Evolutionary conservation across 2,113 vertebrate genomes (phyloP).

Genomic region (Heterocephalus glaber): DNA sequence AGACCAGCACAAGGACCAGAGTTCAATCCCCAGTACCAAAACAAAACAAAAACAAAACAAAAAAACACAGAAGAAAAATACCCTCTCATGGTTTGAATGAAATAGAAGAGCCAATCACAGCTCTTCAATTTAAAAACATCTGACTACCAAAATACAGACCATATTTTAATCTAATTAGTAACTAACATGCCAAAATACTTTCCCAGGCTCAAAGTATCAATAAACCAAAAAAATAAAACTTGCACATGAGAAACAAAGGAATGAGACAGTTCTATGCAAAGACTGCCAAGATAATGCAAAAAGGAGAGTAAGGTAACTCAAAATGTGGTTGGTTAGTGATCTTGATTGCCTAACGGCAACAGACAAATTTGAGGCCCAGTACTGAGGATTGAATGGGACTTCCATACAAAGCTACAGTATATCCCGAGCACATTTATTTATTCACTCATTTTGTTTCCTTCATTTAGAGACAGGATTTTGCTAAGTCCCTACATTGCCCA

Average conservation of each 20-base stretch:
- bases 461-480: background rate
- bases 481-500: background rate
- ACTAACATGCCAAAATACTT: background rate
- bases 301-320: background rate
- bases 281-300: background rate
- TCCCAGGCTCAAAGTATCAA: constrained; percentile 21
- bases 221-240: background rate
- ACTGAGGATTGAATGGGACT: background rate
- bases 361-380: background rate
- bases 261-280: constrained; percentile 1
- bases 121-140: too few species aligned
- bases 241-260: background rate
- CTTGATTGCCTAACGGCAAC: background rate
- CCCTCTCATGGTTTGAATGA: too few species aligned
- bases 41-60: too few species aligned
- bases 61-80: too few species aligned
- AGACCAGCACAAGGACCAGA: too few species aligned
- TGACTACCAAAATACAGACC: background rate
- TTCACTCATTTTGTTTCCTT: background rate
- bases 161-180: background rate
- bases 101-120: too few species aligned
- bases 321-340: background rate
- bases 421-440: background rate
- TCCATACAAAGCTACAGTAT: background rate
- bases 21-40: too few species aligned